Conservation (phyloP, 2,888 invertebrate genomes). For the Drosophila meridiana region DNA sequence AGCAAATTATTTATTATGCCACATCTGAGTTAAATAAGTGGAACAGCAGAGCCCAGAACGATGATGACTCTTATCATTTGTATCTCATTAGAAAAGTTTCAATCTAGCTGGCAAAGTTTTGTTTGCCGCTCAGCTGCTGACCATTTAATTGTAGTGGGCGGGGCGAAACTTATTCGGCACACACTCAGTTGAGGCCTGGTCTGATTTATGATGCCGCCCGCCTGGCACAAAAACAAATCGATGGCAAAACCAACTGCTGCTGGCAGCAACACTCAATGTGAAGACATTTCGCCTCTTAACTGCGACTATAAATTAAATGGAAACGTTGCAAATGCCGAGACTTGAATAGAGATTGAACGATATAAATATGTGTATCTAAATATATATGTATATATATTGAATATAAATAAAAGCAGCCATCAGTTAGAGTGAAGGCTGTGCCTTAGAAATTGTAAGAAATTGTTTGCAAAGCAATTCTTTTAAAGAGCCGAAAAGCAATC, state of each 20-base stretch:
- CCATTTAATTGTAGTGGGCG: conserved; percentile 19
- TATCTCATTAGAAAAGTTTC: conserved; percentile 78
- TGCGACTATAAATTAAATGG: conserved; percentile 29
- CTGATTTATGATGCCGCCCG: conserved; percentile 67
- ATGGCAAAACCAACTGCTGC: conserved; percentile 48
- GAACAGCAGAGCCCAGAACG: conserved; percentile 52
- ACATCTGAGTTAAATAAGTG: conserved; percentile 71
- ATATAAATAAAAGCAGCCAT: conserved; percentile 3
- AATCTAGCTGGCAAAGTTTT: conserved; percentile 51
- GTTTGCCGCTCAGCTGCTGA: conserved; percentile 33
- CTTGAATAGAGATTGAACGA: neutral
- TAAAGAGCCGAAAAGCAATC: neutral
- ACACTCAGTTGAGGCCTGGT: conserved; percentile 27
- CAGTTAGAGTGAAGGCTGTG: neutral
- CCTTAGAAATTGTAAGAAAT: neutral
- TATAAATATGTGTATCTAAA: neutral
- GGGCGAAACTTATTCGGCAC: conserved; percentile 52
- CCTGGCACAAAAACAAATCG: conserved; percentile 44
- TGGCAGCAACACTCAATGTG: conserved; percentile 32
- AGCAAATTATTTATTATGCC: conserved; percentile 78
- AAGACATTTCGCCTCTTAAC: conserved; percentile 22
- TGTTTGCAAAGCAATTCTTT: neutral
- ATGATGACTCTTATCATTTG: conserved; percentile 75
- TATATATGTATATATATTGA: neutral
- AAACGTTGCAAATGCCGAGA: neutral